Conservation (phyloP, 2,113 vertebrate genomes). For the Cercocebus atys region DNA sequence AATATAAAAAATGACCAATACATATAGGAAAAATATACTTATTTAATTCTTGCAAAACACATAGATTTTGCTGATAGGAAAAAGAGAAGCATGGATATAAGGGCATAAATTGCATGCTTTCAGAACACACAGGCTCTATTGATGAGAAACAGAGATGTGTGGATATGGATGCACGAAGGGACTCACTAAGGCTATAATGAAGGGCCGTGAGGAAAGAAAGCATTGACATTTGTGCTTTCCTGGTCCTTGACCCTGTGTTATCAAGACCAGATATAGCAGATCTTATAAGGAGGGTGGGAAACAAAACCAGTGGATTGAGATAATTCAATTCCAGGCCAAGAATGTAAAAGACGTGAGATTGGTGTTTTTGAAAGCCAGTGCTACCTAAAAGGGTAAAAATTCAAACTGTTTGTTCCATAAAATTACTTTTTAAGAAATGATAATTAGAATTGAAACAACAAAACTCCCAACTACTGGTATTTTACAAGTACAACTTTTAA, state of each 20-base stretch:
- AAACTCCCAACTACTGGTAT: not conserved
- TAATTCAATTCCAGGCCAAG: not conserved
- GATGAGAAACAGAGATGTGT: not conserved
- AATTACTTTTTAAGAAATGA: constrained; percentile 4
- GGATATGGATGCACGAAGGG: not conserved
- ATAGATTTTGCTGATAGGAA: not conserved
- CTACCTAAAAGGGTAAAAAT: not conserved
- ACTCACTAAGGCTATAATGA: not conserved
- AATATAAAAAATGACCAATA: constrained; percentile 6
- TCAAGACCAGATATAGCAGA: not conserved
- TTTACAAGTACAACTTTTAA: not conserved
- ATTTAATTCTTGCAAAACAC: constrained; percentile 1
- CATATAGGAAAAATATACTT: not conserved
- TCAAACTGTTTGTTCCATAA: constrained; percentile 10
- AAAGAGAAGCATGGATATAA: not conserved
- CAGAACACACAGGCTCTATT: not conserved
- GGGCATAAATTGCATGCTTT: constrained; percentile 6
- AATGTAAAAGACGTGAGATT: not conserved
- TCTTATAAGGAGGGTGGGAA: not conserved
- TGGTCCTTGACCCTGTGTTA: not conserved
- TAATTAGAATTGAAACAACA: constrained; percentile 35
- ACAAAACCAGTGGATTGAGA: not conserved
- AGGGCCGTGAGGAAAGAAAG: not conserved
- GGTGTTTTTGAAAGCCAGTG: constrained; percentile 4
- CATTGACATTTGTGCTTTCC: not conserved